Evolutionary conservation across 2,888 invertebrate species (phyloP).

Genomic region (Frankliniella intonsa): DNA sequence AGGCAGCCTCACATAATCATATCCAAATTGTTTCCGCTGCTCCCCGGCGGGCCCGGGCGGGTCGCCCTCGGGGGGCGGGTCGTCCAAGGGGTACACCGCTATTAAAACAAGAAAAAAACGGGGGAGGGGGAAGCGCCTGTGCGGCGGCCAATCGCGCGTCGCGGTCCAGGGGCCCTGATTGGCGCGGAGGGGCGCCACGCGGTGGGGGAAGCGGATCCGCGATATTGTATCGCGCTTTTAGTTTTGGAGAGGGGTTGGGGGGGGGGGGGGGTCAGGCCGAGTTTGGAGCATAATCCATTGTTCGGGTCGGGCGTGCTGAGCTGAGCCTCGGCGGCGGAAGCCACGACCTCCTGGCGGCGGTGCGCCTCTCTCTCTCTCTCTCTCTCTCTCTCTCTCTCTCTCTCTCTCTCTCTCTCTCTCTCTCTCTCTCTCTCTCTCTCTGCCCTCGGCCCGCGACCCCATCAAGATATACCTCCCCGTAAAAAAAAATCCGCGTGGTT

Average conservation of each 20-base stretch:
- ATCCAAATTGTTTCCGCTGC: slow-evolving; percentile 25
- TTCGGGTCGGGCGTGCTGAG: too few species aligned
- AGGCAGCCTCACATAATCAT: background rate
- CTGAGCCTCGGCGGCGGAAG: too few species aligned
- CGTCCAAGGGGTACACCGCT: background rate
- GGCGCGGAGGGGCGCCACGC: background rate
- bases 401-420: background rate
- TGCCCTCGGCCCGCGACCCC: background rate
- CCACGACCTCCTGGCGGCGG: too few species aligned
- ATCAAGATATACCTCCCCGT: too few species aligned
- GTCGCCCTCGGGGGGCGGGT: background rate
- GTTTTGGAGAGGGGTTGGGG: too few species aligned
- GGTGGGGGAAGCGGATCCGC: background rate
- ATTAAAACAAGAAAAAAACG: background rate
- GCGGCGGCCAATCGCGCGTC: background rate
- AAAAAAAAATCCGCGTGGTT: too few species aligned
- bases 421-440: background rate
- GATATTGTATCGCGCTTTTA: too few species aligned
- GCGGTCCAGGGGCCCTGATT: background rate
- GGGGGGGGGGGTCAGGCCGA: too few species aligned
- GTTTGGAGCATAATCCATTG: too few species aligned
- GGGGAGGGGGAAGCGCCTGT: background rate
- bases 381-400: background rate
- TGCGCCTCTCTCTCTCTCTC: background rate
- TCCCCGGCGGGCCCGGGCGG: background rate